Evolutionary conservation across 1,140 invertebrate species (phyloP), one percentile per base, ranked within the genome.

Genomic region (Heliothis subflexa): DNA sequence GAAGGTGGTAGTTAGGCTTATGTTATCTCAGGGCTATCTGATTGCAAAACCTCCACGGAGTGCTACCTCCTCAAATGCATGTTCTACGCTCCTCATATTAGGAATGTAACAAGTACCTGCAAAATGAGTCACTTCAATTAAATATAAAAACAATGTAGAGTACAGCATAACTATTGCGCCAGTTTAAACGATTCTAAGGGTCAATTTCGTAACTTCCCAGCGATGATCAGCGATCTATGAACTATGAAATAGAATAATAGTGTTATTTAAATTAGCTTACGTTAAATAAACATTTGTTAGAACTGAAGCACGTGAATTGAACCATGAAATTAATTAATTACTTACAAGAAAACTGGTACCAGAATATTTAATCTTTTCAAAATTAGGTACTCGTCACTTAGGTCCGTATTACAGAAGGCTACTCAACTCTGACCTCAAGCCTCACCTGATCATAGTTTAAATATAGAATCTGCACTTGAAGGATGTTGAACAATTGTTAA

Each of bases 1-100:
- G 91, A 94, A 90, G 88, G 83, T 87, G 76, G 89, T 92, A 74
- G 88, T 93, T 92, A 91, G 80, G 71, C 68, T 81, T 70, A 61
- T 72, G 55, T 88, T 91, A 93, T 94, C 92, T 90, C 91, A 91
- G 82, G 90, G 88, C 86, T 91, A 92, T 93, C 91, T 40, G 59
- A 70, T 89, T 91, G 84, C 86, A 64, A 79, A 85, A 89, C 50
- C 78, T 66, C 72, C 52, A 49, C 33, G 9, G 61, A 52, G 45
- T 57, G 33, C 72, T 61, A 45, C 72, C 33, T 57, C 21, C 70
- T 72, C 21, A 21, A 55, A 55, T 18, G 40, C 12, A 61, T 25
- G 21, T 25, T 25, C 21, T 25, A 10, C 16, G 45, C 59, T 59
- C 57, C 50, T 75, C 72, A 50, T 75, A 57, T 62, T 50, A 59